Evolutionary conservation across 1,140 invertebrate genomes (phyloP).

Genomic region (Drosophila bocki): DNA sequence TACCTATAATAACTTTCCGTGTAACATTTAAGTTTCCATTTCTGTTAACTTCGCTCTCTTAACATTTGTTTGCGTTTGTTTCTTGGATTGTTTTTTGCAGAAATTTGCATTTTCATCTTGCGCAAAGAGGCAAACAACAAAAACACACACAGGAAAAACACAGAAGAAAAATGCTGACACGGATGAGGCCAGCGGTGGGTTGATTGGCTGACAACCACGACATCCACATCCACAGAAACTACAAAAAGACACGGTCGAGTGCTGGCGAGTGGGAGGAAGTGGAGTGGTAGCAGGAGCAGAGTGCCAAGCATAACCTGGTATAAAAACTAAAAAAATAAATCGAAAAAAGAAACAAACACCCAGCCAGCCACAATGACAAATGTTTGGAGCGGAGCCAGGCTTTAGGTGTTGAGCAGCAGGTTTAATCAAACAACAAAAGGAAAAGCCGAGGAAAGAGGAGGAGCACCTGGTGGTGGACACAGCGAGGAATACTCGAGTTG

Average conservation of each 20-base stretch:
- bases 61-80: slow-evolving; percentile 37
- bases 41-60: slow-evolving; percentile 38
- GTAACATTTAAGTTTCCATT: slow-evolving; percentile 37
- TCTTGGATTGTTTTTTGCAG: slow-evolving; percentile 59
- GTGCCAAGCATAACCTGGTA: slow-evolving; percentile 32
- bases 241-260: slow-evolving; percentile 48
- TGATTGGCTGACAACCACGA: slow-evolving; percentile 60
- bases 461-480: background rate
- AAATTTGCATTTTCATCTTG: slow-evolving; percentile 81
- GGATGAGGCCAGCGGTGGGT: slow-evolving; percentile 58
- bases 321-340: slow-evolving; percentile 6
- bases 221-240: slow-evolving; percentile 41
- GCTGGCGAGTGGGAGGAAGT: slow-evolving; percentile 43
- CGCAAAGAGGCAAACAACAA: slow-evolving; percentile 46
- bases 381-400: slow-evolving; percentile 47
- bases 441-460: slow-evolving; percentile 8
- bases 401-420: slow-evolving; percentile 55
- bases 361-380: slow-evolving; percentile 49
- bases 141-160: slow-evolving; percentile 13
- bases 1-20: background rate
- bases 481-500: slow-evolving; percentile 18
- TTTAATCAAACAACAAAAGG: slow-evolving; percentile 41
- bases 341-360: slow-evolving; percentile 7
- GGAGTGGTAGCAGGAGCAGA: slow-evolving; percentile 16
- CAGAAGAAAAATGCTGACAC: slow-evolving; percentile 64